phyloP scores from a whole-genome alignment of 2,888 invertebrate species.

The Trichopria drosophilae region DNA sequence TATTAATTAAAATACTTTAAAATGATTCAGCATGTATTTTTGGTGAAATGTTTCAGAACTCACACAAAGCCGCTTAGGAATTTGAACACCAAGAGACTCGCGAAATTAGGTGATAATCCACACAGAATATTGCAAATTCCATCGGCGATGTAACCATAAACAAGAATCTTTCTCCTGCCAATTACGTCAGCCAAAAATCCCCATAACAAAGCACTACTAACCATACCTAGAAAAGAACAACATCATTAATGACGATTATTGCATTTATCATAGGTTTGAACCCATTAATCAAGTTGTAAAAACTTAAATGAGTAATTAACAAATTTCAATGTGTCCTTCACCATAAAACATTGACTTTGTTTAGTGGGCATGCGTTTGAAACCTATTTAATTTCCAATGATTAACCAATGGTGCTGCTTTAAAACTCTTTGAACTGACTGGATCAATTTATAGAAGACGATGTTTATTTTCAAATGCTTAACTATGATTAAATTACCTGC shows the following conservation, averaged over 20 bases:
- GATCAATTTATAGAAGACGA: no score
- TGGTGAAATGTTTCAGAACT: slow-evolving; percentile 54
- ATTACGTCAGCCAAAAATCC: slow-evolving; percentile 76
- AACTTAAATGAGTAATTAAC: no score
- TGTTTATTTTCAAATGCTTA: no score
- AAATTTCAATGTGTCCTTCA: no score
- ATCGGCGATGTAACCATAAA: slow-evolving; percentile 69
- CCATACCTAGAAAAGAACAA: slow-evolving; percentile 76
- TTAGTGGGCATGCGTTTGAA: no score
- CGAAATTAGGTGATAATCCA: slow-evolving; percentile 69
- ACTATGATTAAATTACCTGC: slow-evolving; percentile 63
- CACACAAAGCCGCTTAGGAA: slow-evolving; percentile 75
- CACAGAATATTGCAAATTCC: slow-evolving; percentile 67
- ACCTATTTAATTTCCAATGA: no score
- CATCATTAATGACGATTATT: no score
- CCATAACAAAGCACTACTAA: slow-evolving; percentile 75
- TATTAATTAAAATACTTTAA: slow-evolving; percentile 38
- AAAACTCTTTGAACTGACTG: no score
- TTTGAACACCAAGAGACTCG: slow-evolving; percentile 69
- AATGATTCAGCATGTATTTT: no score
- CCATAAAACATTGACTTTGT: no score
- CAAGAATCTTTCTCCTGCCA: slow-evolving; percentile 70
- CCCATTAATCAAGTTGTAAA: no score
- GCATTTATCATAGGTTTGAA: background rate
- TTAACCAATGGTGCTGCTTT: no score